phyloP scores from a whole-genome alignment of 2,797 vertebrate genomes.

The Craterocephalus amniculus region DNA sequence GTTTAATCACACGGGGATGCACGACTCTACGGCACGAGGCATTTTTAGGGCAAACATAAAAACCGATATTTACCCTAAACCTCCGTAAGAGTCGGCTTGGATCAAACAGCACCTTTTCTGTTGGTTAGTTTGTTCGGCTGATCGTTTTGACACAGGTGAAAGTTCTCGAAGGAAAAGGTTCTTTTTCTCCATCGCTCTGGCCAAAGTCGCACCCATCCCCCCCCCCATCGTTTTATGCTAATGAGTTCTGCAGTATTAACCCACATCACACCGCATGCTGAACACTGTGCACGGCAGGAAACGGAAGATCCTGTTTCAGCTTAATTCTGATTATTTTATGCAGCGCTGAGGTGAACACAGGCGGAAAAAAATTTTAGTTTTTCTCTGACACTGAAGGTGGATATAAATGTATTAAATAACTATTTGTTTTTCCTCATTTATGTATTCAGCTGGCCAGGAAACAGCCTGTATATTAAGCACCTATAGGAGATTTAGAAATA shows the following conservation, averaged over 20 bases:
- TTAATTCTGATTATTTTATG: conserved; percentile 58
- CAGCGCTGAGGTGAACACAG: conserved; percentile 28
- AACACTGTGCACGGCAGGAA: conserved; percentile 61
- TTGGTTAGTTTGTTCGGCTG: conserved; percentile 33
- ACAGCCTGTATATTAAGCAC: too few relatives aligned
- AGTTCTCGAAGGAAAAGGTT: conserved; percentile 27
- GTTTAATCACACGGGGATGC: conserved; percentile 79
- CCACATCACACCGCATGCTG: conserved; percentile 53
- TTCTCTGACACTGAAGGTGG: too few relatives aligned
- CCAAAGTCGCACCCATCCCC: too few relatives aligned
- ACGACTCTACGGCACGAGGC: conserved; percentile 75
- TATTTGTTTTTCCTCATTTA: too few relatives aligned
- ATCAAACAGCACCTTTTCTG: neutral
- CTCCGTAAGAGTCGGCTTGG: neutral
- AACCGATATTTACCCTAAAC: conserved; percentile 62
- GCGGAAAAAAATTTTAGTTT: too few relatives aligned
- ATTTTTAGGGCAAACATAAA: conserved; percentile 66
- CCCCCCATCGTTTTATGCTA: too few relatives aligned
- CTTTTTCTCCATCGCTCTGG: conserved; percentile 48
- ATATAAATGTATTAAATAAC: too few relatives aligned
- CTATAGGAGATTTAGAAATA: too few relatives aligned
- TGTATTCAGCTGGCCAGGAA: too few relatives aligned
- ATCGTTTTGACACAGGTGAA: conserved; percentile 42
- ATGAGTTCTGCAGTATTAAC: conserved; percentile 67
- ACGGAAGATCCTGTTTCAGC: conserved; percentile 63